These are phyloP conservation scores for Meleagris gallopavo DNA, from an alignment of 2,113 vertebrate species.

Conservation along the genomic window DNA sequence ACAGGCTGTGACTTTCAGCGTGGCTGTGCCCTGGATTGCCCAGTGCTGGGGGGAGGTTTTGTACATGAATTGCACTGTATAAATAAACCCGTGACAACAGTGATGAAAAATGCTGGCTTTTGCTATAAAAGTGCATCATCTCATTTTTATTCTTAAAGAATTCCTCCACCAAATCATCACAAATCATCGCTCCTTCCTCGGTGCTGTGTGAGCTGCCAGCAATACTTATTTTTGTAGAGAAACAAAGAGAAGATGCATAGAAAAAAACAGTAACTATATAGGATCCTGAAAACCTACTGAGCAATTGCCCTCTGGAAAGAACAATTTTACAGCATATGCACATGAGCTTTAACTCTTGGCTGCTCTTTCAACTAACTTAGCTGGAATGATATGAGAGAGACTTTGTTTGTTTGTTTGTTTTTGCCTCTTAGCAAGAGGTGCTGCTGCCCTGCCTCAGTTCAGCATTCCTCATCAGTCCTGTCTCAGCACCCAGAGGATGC, in stretches of 20 bases:
- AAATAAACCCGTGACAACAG: slow-evolving; percentile 64
- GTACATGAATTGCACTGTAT: slow-evolving; percentile 53
- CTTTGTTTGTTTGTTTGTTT: too few species aligned
- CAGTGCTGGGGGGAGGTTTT: slow-evolving; percentile 63
- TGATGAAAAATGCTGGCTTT: slow-evolving; percentile 63
- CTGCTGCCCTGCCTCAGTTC: neutral
- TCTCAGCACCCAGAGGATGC: neutral
- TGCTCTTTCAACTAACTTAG: neutral
- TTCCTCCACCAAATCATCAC: slow-evolving; percentile 34
- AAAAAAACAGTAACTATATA: neutral
- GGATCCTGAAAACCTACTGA: slow-evolving; percentile 34
- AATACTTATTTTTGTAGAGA: neutral
- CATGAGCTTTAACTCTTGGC: slow-evolving; percentile 33
- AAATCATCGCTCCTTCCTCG: slow-evolving; percentile 1
- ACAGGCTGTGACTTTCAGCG: neutral
- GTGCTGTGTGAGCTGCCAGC: slow-evolving; percentile 5
- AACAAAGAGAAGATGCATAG: neutral
- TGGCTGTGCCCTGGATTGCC: slow-evolving; percentile 48
- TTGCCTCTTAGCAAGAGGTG: neutral
- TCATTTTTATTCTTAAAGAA: slow-evolving; percentile 35
- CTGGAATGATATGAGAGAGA: too few species aligned
- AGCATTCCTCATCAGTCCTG: neutral
- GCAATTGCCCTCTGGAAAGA: slow-evolving; percentile 27
- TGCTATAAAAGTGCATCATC: slow-evolving; percentile 54
- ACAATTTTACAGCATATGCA: neutral